Evolutionary conservation across 1,140 invertebrate species (phyloP).

Genomic region (Latrodectus geometricus): DNA sequence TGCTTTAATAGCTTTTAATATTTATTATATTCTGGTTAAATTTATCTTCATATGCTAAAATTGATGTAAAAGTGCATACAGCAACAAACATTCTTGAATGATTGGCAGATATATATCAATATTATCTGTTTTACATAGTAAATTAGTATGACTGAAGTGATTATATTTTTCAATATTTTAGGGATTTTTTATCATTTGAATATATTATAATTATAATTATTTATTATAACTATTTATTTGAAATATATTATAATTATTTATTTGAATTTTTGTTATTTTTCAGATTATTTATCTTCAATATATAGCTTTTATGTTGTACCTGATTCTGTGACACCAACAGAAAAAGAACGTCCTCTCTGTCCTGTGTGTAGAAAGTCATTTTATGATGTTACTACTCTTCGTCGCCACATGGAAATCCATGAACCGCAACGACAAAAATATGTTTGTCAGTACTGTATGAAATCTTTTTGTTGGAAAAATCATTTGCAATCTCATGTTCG

Average conservation of each 20-base stretch:
- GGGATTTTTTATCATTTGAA: too few relatives aligned
- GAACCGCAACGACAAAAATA: constrained; percentile 55
- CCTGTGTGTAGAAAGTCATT: constrained; percentile 51
- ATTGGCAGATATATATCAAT: too few relatives aligned
- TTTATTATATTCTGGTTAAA: too few relatives aligned
- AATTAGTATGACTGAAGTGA: too few relatives aligned
- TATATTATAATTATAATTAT: too few relatives aligned
- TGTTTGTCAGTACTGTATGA: constrained; percentile 47
- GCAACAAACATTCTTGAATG: too few relatives aligned
- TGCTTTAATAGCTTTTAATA: too few relatives aligned
- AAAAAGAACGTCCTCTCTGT: constrained; percentile 48
- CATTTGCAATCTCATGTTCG: constrained; percentile 59
- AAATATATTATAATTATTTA: neutral
- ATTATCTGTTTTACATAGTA: too few relatives aligned
- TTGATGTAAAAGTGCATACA: too few relatives aligned
- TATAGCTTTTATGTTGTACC: constrained; percentile 47
- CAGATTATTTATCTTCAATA: constrained; percentile 47
- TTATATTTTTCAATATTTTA: too few relatives aligned
- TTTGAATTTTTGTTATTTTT: constrained; percentile 7
- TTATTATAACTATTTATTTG: neutral
- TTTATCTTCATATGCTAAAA: too few relatives aligned
- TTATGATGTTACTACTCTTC: constrained; percentile 51
- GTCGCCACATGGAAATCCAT: constrained; percentile 61
- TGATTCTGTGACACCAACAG: constrained; percentile 15
- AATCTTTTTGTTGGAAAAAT: constrained; percentile 60